Conservation (phyloP, 2,113 vertebrate species). For the Ciconia maguari region DNA sequence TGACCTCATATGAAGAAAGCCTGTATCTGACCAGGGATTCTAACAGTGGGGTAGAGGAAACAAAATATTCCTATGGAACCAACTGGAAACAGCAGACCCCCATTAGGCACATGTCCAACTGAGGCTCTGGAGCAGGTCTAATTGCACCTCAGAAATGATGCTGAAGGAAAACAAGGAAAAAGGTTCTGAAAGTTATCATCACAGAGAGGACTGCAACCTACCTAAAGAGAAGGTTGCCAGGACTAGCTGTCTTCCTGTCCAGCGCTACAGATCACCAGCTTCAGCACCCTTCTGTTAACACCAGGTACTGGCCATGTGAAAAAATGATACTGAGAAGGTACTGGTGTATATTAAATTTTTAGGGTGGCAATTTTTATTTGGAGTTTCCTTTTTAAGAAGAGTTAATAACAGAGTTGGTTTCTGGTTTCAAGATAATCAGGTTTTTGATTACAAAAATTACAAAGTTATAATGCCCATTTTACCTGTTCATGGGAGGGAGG, state of each 20-base stretch:
- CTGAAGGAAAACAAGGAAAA: neutral
- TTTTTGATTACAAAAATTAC: neutral
- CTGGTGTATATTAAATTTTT: neutral
- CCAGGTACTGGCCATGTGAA: neutral
- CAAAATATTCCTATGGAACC: neutral
- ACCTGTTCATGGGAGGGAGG: neutral
- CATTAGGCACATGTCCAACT: fast-evolving
- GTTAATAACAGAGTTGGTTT: neutral
- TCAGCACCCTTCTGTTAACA: neutral
- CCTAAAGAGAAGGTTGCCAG: neutral
- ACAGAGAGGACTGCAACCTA: neutral
- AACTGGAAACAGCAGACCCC: neutral
- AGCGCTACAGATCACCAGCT: neutral
- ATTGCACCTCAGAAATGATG: neutral
- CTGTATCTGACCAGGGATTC: neutral
- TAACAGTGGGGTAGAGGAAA: neutral
- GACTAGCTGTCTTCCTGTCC: neutral
- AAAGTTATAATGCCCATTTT: neutral
- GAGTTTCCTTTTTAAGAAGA: neutral
- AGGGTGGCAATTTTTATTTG: neutral
- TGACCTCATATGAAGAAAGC: neutral
- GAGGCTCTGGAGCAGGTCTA: neutral
- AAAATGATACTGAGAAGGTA: neutral
- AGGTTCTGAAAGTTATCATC: neutral
- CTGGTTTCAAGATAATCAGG: neutral